Evolutionary conservation across 2,797 vertebrate species (phyloP).

Genomic region (Poecilia picta): DNA sequence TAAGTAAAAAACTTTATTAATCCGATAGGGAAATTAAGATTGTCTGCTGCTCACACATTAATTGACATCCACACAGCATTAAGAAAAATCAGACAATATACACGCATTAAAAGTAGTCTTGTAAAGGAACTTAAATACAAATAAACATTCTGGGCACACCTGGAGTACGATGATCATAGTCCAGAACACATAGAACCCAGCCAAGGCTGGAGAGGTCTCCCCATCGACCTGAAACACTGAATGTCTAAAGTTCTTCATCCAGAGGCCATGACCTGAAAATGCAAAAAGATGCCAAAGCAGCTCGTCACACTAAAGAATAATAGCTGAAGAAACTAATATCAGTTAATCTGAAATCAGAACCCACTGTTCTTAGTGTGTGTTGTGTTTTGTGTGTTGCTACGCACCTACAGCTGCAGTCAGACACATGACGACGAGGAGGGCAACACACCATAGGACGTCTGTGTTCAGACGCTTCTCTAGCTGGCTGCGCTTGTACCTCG

Average conservation of each 20-base stretch:
- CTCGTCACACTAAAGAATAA: not conserved
- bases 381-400: conserved; percentile 19
- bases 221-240: conserved; percentile 81
- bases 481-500: conserved; percentile 91
- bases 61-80: too few species aligned
- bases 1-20: too few species aligned
- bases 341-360: not conserved
- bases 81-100: too few species aligned
- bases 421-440: conserved; percentile 91
- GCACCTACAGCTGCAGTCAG: conserved; percentile 87
- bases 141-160: conserved; percentile 73
- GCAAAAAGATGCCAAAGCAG: not conserved
- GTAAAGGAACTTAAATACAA: too few species aligned
- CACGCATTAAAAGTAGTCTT: too few species aligned
- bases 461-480: conserved; percentile 89
- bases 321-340: not conserved
- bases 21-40: too few species aligned
- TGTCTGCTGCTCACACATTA: too few species aligned
- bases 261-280: conserved; percentile 88
- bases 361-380: not conserved
- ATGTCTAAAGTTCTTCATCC: conserved; percentile 81
- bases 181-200: conserved; percentile 95
- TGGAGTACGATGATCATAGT: conserved; percentile 97
- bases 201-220: conserved; percentile 77
- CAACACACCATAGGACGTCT: conserved; percentile 92